Evolutionary conservation across 2,113 vertebrate species (phyloP), one percentile per base, ranked within the genome.

Genomic region (Nansenia antarctica): DNA sequence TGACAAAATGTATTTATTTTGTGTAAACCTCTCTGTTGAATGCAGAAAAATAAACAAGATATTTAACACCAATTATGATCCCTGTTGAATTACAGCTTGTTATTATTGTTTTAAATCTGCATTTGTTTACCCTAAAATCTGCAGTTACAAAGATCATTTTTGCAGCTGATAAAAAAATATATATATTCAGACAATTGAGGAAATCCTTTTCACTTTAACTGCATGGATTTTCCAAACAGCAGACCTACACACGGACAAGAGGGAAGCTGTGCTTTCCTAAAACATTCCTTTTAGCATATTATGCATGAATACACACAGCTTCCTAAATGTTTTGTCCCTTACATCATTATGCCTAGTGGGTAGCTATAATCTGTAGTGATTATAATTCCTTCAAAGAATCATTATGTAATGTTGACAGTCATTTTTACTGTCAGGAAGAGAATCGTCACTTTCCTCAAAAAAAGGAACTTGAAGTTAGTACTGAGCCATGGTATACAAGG

Each of bases 191-290:
- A 76, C 18, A 4, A 26, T 24, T 14, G 49, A 70, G 59, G 47
- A 66, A 59, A 12, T 47, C 34, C 27, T 53, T 2, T 42, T 75
- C 57, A 62, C 52, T 69, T 5, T 31, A n/a, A n/a, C n/a, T 22
- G 72, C 65, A 63, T n/a, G 29, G 85, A 84, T 85, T 82, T 79
- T 75, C 74, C 76, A 79, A 75, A 73, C 39, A 70, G 35, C 26
- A 66, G 14, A 11, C 42, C 45, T 58, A 61, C 12, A 11, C 57
- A 62, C 39, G 62, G 47, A 9, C 39, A 32, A 89, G 72, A 62
- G 84, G 92, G 92, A 91, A 91, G 85, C 52, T 88, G 91, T 92
- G 85, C 82, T 91, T 92, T 91, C 89, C 89, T 83, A 47, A 90
- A 91, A 91, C 57, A 86, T 77, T 89, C 78, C 82, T 83, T 60